Evolutionary conservation across 2,888 invertebrate species (phyloP), one percentile per base, ranked within the genome.

Genomic region (Caenorhabditis afra): DNA sequence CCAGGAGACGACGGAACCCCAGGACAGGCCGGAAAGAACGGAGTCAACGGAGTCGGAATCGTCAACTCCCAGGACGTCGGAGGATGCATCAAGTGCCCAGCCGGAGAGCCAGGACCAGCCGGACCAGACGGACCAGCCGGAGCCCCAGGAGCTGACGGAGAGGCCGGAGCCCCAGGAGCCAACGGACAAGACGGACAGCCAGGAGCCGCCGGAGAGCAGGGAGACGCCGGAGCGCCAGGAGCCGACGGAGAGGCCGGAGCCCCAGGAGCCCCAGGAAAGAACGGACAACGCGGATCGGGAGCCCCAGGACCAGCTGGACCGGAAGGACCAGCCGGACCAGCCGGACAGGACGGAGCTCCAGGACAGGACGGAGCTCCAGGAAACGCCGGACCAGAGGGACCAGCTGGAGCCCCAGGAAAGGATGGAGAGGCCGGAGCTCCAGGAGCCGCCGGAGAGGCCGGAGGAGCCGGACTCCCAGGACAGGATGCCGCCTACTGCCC

Each of bases 71-170:
- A 71, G 52, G 82, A 75, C 47, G 73, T 70, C 45, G 77, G 76
- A 55, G 85, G 83, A 49, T 86, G 85, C 79, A 83, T 86, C 77
- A 79, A 83, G 66, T 86, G 85, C 79, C 82, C 82, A 70, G 85
- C 81, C 47, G 85, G 85, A 75, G 82, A 82, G 58, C 84, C 84
- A 59, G 85, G 85, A 76, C 83, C 82, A 68, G 75, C 83, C 16
- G 85, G 85, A 78, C 79, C 83, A 61, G 80, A 80, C 53, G 85
- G 85, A 81, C 79, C 78, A 45, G 79, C 81, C 11, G 85, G 85
- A 81, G 64, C 79, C 41, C 74, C 82, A 35, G 85, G 85, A 67
- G 75, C 81, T 39, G 84, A 83, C 58, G 85, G 85, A 79, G 71
- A 79, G 65, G 58, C 81, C 41, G 85, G 85, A 80, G 79, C 74